Percentiles rank a stretch among this genome's conserved stretches.
phyloP scores from a whole-genome alignment of 2,113 vertebrate genomes.

The Macquaria ambigua region DNA sequence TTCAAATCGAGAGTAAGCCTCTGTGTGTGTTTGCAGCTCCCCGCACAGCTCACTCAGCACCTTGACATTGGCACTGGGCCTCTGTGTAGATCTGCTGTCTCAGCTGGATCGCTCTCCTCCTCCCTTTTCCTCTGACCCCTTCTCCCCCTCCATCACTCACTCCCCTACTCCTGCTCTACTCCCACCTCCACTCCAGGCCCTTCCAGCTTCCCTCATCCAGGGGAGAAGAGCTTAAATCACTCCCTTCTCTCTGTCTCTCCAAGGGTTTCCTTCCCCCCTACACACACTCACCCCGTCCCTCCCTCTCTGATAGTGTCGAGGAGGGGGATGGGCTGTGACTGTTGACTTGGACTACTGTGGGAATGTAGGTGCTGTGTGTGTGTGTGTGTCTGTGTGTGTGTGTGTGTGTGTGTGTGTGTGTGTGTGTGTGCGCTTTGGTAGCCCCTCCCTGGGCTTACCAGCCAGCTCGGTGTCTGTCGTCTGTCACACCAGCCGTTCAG shows the following conservation, averaged over 20 bases:
- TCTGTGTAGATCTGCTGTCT: slow-evolving; percentile 65
- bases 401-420: slow-evolving; percentile 18
- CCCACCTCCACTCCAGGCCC: slow-evolving; percentile 45
- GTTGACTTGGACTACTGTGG: slow-evolving; percentile 73
- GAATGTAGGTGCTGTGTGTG: slow-evolving; percentile 71
- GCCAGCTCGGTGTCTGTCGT: slow-evolving; percentile 53
- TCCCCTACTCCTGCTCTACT: slow-evolving; percentile 36
- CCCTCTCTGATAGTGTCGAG: slow-evolving; percentile 52
- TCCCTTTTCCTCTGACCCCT: slow-evolving; percentile 41
- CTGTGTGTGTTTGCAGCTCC: slow-evolving; percentile 37
- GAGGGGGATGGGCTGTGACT: slow-evolving; percentile 50
- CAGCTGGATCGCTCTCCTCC: slow-evolving; percentile 61
- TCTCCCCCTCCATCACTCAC: slow-evolving; percentile 41
- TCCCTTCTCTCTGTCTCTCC: slow-evolving; percentile 47
- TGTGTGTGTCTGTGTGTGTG: slow-evolving; percentile 40
- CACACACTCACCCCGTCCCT: slow-evolving; percentile 32
- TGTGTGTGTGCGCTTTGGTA: slow-evolving; percentile 7
- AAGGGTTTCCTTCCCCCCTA: slow-evolving; percentile 19
- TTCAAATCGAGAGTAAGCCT: slow-evolving; percentile 17
- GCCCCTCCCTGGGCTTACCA: slow-evolving; percentile 9
- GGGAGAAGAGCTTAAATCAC: slow-evolving; percentile 64
- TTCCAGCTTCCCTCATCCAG: slow-evolving; percentile 52
- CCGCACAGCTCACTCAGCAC: slow-evolving; percentile 67
- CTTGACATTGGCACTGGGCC: slow-evolving; percentile 75
- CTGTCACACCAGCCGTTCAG: slow-evolving; percentile 53